phyloP scores from a whole-genome alignment of 1,140 invertebrate species.

The Dolichoris vasculosae region DNA sequence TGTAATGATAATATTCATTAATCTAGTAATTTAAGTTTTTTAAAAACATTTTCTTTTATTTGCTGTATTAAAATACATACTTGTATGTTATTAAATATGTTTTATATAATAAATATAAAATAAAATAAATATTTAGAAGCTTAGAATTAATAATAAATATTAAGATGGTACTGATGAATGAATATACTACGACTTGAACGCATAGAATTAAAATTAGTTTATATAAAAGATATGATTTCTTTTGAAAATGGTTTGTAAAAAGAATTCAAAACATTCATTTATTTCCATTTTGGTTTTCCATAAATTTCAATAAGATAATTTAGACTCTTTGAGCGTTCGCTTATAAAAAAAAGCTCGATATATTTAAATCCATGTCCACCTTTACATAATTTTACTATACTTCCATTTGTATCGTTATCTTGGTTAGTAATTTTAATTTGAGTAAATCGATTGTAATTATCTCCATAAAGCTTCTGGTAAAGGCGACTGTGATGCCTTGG shows the following conservation, averaged over 20 bases:
- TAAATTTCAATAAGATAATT: neutral
- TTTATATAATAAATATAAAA: too few relatives aligned
- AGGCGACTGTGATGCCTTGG: neutral
- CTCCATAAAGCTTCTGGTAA: neutral
- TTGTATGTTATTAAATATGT: too few relatives aligned
- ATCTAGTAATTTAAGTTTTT: too few relatives aligned
- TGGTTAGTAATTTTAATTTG: neutral
- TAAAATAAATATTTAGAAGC: too few relatives aligned
- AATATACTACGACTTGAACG: too few relatives aligned
- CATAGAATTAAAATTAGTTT: too few relatives aligned
- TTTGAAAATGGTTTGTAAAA: neutral
- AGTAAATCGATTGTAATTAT: neutral
- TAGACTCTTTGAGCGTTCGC: neutral
- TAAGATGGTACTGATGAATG: too few relatives aligned
- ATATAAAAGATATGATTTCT: too few relatives aligned
- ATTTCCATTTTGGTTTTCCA: conserved; percentile 9
- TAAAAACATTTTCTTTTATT: too few relatives aligned
- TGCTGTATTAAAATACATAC: too few relatives aligned
- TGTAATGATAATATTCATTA: too few relatives aligned
- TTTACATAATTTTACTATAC: neutral
- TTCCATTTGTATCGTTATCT: neutral
- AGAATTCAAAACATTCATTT: neutral
- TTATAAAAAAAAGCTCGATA: neutral
- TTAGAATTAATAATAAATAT: too few relatives aligned
- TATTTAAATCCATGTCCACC: conserved; percentile 12